Conservation (phyloP, 2,888 invertebrate genomes). For the Kryphioiulus occultus region DNA sequence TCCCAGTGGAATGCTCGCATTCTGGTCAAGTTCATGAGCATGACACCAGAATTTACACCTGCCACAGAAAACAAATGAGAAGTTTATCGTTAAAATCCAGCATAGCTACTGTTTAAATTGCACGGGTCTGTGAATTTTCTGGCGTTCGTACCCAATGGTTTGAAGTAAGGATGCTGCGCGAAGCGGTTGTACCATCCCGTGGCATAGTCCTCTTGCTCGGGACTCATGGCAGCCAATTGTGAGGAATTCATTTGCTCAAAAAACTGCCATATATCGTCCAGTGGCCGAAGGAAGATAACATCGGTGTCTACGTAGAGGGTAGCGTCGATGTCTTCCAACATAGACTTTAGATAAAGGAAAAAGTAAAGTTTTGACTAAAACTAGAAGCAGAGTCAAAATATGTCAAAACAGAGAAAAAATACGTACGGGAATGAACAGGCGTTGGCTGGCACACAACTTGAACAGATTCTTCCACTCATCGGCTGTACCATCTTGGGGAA, state of each 20-base stretch:
- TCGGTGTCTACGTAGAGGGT: conserved; percentile 94
- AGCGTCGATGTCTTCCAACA: conserved; percentile 80
- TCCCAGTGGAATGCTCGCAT: conserved; percentile 89
- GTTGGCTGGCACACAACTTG: conserved; percentile 92
- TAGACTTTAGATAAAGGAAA: conserved; percentile 69
- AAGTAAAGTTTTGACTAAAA: not conserved
- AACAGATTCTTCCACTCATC: conserved; percentile 88
- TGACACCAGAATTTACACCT: conserved; percentile 96
- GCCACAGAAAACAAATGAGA: conserved; percentile 50
- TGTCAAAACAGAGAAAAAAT: not conserved
- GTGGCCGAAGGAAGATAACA: conserved; percentile 83
- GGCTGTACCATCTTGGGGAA: conserved; percentile 74
- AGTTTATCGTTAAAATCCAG: not conserved
- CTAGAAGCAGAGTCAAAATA: not conserved
- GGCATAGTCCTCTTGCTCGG: conserved; percentile 91
- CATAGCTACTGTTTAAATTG: not conserved
- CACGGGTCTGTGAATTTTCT: conserved; percentile 53
- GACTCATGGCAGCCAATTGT: conserved; percentile 86
- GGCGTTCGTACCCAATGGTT: conserved; percentile 73
- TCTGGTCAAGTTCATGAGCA: conserved; percentile 95
- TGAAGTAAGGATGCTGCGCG: conserved; percentile 94
- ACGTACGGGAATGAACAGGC: conserved; percentile 90
- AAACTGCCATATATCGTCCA: conserved; percentile 82
- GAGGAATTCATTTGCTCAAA: conserved; percentile 81
- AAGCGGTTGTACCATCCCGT: conserved; percentile 96